Evolutionary conservation across 2,797 vertebrate species (phyloP).

Genomic region (Tolypeutes matacus): DNA sequence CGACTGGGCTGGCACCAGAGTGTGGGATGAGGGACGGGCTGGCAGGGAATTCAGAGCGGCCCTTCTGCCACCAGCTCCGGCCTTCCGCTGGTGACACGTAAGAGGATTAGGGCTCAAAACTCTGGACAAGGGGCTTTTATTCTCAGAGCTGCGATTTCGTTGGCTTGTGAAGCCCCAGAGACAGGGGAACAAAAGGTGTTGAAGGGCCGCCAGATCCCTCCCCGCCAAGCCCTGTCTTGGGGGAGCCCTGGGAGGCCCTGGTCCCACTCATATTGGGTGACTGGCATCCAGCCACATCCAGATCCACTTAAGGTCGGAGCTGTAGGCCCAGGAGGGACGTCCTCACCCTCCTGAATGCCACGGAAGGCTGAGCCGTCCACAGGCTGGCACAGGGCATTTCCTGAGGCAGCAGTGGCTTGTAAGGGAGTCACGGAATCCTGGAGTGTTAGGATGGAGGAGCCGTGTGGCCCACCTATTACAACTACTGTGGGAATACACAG

Average conservation of each 20-base stretch:
- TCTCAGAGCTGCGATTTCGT: slow-evolving; percentile 28
- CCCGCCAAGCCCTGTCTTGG: neutral
- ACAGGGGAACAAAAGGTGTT: slow-evolving; percentile 46
- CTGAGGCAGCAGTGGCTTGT: neutral
- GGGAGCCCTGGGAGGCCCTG: neutral
- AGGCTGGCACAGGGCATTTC: neutral
- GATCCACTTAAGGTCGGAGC: neutral
- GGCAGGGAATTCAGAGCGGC: slow-evolving; percentile 64
- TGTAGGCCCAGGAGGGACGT: neutral
- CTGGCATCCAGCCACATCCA: neutral
- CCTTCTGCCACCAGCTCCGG: neutral
- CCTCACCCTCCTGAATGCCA: too few species aligned
- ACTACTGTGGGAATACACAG: neutral
- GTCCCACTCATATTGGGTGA: neutral
- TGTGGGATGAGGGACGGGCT: slow-evolving; percentile 62
- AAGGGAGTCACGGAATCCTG: neutral
- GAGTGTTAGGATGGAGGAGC: neutral
- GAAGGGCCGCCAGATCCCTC: neutral
- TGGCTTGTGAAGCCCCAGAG: slow-evolving; percentile 63
- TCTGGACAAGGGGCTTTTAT: slow-evolving; percentile 85
- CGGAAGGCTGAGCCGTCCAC: neutral
- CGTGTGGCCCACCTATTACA: neutral
- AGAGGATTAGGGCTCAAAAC: slow-evolving; percentile 79
- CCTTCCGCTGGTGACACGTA: slow-evolving; percentile 75
- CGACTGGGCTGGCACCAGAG: slow-evolving; percentile 71